Conservation (phyloP, 2,888 invertebrate genomes). For the Eutolmus rufibarbis region DNA sequence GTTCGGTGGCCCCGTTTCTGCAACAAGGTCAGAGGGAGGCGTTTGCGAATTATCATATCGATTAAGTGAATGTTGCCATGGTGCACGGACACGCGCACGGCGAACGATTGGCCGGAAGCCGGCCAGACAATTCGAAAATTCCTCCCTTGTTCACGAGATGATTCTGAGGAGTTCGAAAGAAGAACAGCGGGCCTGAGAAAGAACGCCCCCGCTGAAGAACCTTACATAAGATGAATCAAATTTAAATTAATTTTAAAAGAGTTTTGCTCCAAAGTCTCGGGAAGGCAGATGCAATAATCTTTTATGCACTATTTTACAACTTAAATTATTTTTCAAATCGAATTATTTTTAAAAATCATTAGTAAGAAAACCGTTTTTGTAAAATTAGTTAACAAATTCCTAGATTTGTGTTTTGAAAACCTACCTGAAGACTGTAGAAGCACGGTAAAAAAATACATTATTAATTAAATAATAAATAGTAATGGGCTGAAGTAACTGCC, state of each 20-base stretch:
- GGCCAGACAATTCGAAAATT: neutral
- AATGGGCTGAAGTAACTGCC: too few species aligned
- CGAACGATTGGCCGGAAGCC: neutral
- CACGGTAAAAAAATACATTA: too few species aligned
- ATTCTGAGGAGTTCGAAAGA: neutral
- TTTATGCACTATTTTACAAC: too few species aligned
- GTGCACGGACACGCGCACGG: neutral
- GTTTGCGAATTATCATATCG: neutral
- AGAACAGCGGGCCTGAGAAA: neutral
- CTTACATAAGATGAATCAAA: neutral
- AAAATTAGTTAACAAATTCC: too few species aligned
- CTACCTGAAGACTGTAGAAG: too few species aligned
- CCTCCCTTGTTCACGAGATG: neutral
- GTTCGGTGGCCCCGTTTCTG: neutral
- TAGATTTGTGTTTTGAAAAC: too few species aligned
- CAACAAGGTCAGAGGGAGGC: neutral
- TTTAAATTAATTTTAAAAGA: neutral
- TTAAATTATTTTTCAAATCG: too few species aligned
- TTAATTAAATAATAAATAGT: too few species aligned
- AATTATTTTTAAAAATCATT: too few species aligned
- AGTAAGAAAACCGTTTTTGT: too few species aligned
- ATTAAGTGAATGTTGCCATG: neutral
- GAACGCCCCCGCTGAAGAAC: neutral
- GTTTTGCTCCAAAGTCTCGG: neutral
- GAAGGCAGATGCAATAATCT: too few species aligned